phyloP scores from a whole-genome alignment of 2,797 vertebrate species.

The Onychomys torridus region DNA sequence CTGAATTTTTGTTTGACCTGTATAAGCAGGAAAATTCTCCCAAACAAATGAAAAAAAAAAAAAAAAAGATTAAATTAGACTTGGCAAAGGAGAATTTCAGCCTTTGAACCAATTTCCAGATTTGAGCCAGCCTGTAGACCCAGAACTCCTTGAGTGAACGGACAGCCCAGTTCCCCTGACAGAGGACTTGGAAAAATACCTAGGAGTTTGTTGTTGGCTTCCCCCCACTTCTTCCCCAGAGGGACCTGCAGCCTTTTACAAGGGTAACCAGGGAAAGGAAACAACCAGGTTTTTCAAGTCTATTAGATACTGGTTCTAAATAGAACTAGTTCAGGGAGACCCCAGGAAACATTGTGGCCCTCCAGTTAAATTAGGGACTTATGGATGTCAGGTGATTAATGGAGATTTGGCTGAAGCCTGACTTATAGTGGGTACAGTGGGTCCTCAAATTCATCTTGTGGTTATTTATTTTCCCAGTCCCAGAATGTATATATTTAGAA shows the following conservation, averaged over 20 bases:
- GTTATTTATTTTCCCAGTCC: too few relatives aligned
- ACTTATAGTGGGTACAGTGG: background rate
- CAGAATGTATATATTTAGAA: too few relatives aligned
- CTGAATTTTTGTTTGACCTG: too few relatives aligned
- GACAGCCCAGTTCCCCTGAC: background rate
- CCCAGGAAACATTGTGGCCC: background rate
- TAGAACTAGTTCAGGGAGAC: background rate
- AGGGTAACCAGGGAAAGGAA: background rate
- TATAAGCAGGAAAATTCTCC: too few relatives aligned
- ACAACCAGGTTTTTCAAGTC: background rate
- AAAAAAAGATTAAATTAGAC: too few relatives aligned
- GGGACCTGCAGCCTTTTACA: background rate
- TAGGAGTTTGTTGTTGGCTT: background rate
- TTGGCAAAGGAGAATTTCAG: too few relatives aligned
- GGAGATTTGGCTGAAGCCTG: background rate
- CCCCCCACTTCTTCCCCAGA: background rate
- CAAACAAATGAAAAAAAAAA: too few relatives aligned
- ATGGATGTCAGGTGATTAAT: background rate
- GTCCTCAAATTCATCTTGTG: too few relatives aligned
- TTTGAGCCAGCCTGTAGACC: background rate
- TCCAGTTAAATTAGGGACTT: background rate
- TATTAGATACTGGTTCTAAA: background rate
- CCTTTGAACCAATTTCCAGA: background rate
- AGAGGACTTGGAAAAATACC: too few relatives aligned
- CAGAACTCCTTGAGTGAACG: background rate